These are phyloP conservation scores for Limosa lapponica DNA, from an alignment of 2,797 vertebrate genomes.

Conservation along the genomic window DNA sequence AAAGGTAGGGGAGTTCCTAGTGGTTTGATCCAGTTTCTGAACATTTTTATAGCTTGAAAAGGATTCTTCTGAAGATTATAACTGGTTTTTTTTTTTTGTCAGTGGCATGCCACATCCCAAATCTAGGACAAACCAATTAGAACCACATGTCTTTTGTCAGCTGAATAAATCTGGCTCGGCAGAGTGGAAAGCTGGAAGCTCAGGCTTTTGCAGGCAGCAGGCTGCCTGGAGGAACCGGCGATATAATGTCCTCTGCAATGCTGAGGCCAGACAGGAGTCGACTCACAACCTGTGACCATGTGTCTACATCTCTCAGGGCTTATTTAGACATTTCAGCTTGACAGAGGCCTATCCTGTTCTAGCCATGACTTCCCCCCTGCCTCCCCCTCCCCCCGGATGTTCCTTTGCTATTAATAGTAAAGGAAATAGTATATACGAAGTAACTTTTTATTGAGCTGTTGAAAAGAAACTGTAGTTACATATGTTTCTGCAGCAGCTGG, in stretches of 20 bases:
- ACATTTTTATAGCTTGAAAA: not conserved
- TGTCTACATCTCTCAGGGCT: not conserved
- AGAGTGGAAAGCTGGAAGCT: not conserved
- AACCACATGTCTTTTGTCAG: not conserved
- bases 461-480: not conserved
- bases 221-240: not conserved
- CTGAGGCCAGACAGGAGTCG: not conserved
- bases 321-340: not conserved
- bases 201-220: not conserved
- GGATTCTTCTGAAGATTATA: not conserved
- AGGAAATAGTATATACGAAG: not conserved
- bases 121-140: constrained; percentile 4
- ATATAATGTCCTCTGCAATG: not conserved
- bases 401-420: not conserved
- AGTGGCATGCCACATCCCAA: not conserved
- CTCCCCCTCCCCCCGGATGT: fast-evolving
- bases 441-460: constrained; percentile 3
- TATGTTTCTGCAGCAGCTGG: constrained; percentile 4
- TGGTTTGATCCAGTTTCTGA: not conserved
- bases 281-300: not conserved
- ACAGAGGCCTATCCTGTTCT: not conserved
- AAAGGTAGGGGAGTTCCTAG: not conserved
- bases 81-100: not conserved
- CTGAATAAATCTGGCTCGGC: not conserved
- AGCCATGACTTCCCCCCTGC: not conserved